Evolutionary conservation across 2,113 vertebrate genomes (phyloP).

Genomic region (Heterotilapia buettikoferi): DNA sequence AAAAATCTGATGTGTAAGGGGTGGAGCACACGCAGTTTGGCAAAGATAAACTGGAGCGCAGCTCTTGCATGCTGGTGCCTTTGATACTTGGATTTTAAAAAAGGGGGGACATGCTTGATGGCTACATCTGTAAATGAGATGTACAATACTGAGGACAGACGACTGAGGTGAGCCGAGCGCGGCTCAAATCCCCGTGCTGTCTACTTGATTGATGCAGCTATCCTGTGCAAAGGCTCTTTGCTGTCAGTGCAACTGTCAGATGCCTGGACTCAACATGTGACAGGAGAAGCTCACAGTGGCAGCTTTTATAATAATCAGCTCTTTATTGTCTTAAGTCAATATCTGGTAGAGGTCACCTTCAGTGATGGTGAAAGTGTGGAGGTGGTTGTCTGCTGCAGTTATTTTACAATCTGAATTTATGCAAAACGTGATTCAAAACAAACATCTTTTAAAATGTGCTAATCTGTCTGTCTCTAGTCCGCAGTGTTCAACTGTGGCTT

Average conservation of each 20-base stretch:
- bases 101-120: not conserved
- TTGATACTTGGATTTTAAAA: slow-evolving; percentile 1
- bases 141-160: slow-evolving; percentile 8
- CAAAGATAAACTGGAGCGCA: not conserved
- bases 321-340: not conserved
- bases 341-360: not conserved
- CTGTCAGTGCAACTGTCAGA: slow-evolving; percentile 42
- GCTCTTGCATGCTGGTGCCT: not conserved
- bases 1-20: not conserved
- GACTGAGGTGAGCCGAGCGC: slow-evolving; percentile 25
- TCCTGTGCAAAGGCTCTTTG: slow-evolving; percentile 38
- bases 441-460: not conserved
- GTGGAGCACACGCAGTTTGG: not conserved
- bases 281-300: not conserved
- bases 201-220: slow-evolving; percentile 55
- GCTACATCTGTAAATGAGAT: slow-evolving; percentile 56
- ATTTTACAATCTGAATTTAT: not conserved
- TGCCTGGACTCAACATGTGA: slow-evolving; percentile 1
- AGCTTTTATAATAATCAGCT: not conserved
- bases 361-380: not conserved
- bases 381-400: not conserved
- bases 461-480: not conserved
- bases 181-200: slow-evolving; percentile 49
- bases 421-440: not conserved
- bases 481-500: not conserved